Evolutionary conservation across 2,888 invertebrate genomes (phyloP).

Genomic region (Thereva nobilitata): DNA sequence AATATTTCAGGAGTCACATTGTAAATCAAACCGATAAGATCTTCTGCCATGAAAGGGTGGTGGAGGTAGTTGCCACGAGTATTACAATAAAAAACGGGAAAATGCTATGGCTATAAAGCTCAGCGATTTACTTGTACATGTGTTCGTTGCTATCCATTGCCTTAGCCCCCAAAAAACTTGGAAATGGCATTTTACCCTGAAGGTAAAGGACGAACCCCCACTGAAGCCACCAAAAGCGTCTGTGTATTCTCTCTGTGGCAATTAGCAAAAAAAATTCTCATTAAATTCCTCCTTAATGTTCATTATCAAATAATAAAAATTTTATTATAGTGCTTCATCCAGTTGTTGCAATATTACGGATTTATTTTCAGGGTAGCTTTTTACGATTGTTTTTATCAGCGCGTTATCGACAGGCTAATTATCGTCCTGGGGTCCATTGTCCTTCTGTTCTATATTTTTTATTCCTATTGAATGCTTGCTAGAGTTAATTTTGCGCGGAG

Average conservation of each 20-base stretch:
- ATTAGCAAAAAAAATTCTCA: slow-evolving; percentile 38
- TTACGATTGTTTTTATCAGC: slow-evolving; percentile 50
- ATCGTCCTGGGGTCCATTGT: slow-evolving; percentile 48
- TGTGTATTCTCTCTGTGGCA: neutral
- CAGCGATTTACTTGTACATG: slow-evolving; percentile 11
- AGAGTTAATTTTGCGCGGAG: slow-evolving; percentile 25
- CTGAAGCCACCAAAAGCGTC: slow-evolving; percentile 4
- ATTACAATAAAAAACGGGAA: slow-evolving; percentile 13
- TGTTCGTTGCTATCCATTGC: neutral
- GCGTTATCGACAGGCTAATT: slow-evolving; percentile 54
- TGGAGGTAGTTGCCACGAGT: neutral
- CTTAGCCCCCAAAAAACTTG: neutral
- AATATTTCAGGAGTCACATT: slow-evolving; percentile 30
- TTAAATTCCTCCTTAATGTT: slow-evolving; percentile 43
- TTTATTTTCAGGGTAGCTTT: slow-evolving; percentile 27
- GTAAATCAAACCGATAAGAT: slow-evolving; percentile 36
- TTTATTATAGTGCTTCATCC: slow-evolving; percentile 37
- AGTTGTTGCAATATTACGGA: slow-evolving; percentile 15
- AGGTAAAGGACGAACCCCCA: slow-evolving; percentile 8
- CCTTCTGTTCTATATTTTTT: slow-evolving; percentile 40
- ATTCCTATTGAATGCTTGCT: neutral
- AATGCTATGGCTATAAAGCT: slow-evolving; percentile 15
- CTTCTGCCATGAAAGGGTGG: slow-evolving; percentile 9
- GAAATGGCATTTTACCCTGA: neutral
- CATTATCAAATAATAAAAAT: slow-evolving; percentile 45